A percentile compares a stretch with the other conserved stretches of the same genome.
phyloP scores from a whole-genome alignment of 2,888 invertebrate species.

The Glyphotaelius pellucidus region DNA sequence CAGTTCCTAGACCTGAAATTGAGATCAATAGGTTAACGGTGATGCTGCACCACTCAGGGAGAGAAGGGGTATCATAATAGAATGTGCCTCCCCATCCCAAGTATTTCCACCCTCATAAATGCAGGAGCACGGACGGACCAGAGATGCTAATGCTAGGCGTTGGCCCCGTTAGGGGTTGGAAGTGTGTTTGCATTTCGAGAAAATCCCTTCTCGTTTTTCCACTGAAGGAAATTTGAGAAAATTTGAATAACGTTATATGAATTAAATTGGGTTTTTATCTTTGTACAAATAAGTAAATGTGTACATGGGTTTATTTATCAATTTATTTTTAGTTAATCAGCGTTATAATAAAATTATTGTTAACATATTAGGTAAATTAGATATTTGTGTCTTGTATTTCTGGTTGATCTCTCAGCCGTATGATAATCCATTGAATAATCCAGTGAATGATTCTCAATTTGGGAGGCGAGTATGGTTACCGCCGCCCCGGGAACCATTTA shows the following conservation, averaged over 20 bases:
- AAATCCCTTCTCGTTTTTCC: background rate
- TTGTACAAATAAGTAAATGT: background rate
- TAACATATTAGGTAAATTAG: too few relatives aligned
- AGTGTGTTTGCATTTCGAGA: slow-evolving; percentile 15
- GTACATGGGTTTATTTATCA: too few relatives aligned
- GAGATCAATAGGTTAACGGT: slow-evolving; percentile 2
- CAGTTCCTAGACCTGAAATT: background rate
- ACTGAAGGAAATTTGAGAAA: background rate
- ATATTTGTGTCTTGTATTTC: too few relatives aligned
- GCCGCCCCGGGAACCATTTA: too few relatives aligned
- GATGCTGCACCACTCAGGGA: background rate
- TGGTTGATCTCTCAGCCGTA: too few relatives aligned
- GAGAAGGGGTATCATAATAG: background rate
- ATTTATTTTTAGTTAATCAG: too few relatives aligned
- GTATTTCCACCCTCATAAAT: slow-evolving; percentile 5
- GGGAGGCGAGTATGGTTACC: too few relatives aligned
- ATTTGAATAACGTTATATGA: background rate
- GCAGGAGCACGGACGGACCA: slow-evolving; percentile 12
- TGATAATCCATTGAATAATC: too few relatives aligned
- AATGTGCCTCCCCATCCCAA: slow-evolving; percentile 12
- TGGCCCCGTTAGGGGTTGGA: background rate
- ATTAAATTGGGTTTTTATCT: background rate
- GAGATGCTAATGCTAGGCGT: slow-evolving; percentile 3
- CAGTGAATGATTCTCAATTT: too few relatives aligned
- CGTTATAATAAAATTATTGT: too few relatives aligned